Percentiles rank a stretch among this genome's conserved stretches.
These are phyloP conservation scores for Ips nitidus DNA, from an alignment of 1,140 invertebrate species.

Conservation along the genomic window DNA sequence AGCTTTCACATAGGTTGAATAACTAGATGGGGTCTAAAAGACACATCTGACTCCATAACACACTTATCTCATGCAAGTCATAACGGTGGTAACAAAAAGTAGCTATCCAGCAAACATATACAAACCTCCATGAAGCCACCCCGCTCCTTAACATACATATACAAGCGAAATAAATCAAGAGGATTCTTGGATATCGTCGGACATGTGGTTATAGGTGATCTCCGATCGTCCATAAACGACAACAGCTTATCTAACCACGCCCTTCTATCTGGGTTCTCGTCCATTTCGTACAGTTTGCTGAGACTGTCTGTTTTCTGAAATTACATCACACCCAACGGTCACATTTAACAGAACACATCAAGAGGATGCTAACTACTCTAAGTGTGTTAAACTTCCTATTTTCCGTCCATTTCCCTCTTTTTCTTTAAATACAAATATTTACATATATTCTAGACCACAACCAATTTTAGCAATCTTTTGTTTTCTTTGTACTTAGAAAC, in stretches of 20 bases:
- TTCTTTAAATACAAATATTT: not conserved
- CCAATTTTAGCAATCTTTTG: too few species aligned
- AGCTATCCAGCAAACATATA: constrained; percentile 30
- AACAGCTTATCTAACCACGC: constrained; percentile 91
- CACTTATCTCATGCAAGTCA: constrained; percentile 30
- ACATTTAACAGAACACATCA: constrained; percentile 31
- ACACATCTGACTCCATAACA: not conserved
- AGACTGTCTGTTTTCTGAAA: constrained; percentile 85
- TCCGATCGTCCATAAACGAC: constrained; percentile 90
- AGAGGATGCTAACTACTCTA: constrained; percentile 15
- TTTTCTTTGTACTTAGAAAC: too few species aligned
- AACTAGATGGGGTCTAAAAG: too few species aligned
- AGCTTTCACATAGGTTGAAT: too few species aligned
- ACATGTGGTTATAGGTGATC: constrained; percentile 90
- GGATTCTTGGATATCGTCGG: constrained; percentile 98
- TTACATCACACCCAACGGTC: constrained; percentile 40
- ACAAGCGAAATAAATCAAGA: constrained; percentile 95
- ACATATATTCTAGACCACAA: too few species aligned
- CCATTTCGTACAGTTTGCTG: constrained; percentile 95
- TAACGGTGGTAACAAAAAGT: constrained; percentile 23
- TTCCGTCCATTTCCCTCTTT: constrained; percentile 17
- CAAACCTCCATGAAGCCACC: constrained; percentile 97
- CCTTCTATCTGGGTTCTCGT: constrained; percentile 88
- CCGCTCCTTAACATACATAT: constrained; percentile 91
- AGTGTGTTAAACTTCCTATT: constrained; percentile 12